Evolutionary conservation across 2,888 invertebrate genomes (phyloP), one percentile per base, ranked within the genome.

Genomic region (Agelastica alni): DNA sequence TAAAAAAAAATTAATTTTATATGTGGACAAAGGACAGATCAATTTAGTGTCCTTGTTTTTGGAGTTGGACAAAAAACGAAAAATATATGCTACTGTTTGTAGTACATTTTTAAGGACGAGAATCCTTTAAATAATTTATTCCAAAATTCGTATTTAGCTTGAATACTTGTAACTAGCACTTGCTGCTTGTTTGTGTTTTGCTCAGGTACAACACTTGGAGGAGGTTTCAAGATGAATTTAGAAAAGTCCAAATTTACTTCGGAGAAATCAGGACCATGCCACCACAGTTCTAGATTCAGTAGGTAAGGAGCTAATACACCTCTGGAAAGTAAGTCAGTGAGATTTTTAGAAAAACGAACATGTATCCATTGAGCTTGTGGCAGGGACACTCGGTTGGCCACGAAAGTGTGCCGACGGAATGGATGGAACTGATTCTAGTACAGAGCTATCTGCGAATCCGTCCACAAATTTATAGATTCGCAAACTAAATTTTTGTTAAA

Each of bases 101-200:
- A n/a, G n/a, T n/a, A n/a, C n/a, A n/a, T n/a, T n/a, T n/a, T n/a
- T n/a, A n/a, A n/a, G n/a, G n/a, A n/a, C n/a, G n/a, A n/a, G n/a
- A n/a, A n/a, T 39, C 18, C 17, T 5, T 39, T 9, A 20, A 39
- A 39, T 17, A 39, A 10, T 17, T 18, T 10, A 17, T 14, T 39
- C 39, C 39, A 39, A 39, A 39, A 39, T 17, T 39, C 39, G 18
- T 39, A 9, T 14, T 36, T 36, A 36, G n/a, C 36, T 16, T 14
- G 17, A 14, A 9, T 13, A 17, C 16, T 14, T 13, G 36, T 36
- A 6, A 12, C 12, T 36, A 13, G 36, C n/a, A n/a, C n/a, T n/a
- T n/a, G n/a, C n/a, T n/a, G n/a, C n/a, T n/a, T n/a, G n/a, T n/a
- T n/a, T n/a, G n/a, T n/a, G n/a, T n/a, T n/a, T n/a, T n/a, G n/a